Evolutionary conservation across 2,113 vertebrate species (phyloP), one percentile per base, ranked within the genome.

Genomic region (Elachura formosa): DNA sequence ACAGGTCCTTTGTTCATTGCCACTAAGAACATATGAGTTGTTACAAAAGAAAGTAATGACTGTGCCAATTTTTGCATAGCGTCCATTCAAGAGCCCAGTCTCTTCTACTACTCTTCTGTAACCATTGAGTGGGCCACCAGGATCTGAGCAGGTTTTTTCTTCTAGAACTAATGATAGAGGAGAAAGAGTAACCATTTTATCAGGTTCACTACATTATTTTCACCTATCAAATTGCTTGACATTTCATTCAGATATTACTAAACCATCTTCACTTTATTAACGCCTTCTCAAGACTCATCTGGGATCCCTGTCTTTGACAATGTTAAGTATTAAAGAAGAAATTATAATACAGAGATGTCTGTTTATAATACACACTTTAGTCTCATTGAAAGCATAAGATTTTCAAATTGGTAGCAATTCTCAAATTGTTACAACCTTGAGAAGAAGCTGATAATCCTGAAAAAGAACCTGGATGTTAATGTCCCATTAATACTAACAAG

Each of bases 41-140:
- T 99, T 98, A 97, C 99, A 99, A 85, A 99, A 98, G 97, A 99
- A 99, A 94, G 99, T 98, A 69, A 99, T 86, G 4, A 98, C 97
- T 4, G 99, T 99, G 86, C 99, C 98, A 38, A 97, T 85, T 95
- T 97, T 98, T 75, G 93, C 97, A 72, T 96, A 87, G 78, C 3
- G 96, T 69, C 95, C 97, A 17, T 89, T 89, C 77, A 98, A 97
- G 64, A 98, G 96, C 19, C 98, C 98, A 29, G 98, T 98, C 49
- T 99, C 98, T 81, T 98, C 99, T 45, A 99, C 97, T 87, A 99
- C 87, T 95, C 98, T 98, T 98, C 98, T 98, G 97, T 99, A 98
- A 33, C 99, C 99, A 89, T 99, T 98, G 78, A 96, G 92, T 62
- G 98, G 99, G 90, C 97, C 98, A 55, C 98, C 98, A 46, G 98